Conservation (phyloP, 2,113 vertebrate genomes). For the Murina feae region DNA sequence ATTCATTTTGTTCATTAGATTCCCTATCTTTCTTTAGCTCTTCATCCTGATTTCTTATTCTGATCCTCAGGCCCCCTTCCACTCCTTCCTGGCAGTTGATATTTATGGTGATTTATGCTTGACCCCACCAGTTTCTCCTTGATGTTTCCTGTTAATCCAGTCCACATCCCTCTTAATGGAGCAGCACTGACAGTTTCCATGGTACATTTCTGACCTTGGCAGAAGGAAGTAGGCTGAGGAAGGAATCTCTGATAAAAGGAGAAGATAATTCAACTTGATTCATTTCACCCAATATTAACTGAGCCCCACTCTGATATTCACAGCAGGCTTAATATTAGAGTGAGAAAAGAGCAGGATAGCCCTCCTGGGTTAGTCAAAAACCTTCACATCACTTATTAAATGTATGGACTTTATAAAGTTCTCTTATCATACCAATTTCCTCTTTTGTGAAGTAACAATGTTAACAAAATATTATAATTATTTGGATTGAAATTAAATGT, state of each 20-base stretch:
- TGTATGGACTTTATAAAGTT: not conserved
- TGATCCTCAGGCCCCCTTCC: not conserved
- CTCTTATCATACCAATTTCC: not conserved
- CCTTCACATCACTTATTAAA: not conserved
- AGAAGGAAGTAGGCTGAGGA: not conserved
- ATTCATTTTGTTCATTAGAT: too few relatives aligned
- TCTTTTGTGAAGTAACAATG: not conserved
- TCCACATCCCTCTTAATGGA: not conserved
- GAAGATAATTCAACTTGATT: not conserved
- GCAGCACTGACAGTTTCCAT: not conserved
- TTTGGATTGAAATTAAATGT: not conserved
- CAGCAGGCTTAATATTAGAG: not conserved
- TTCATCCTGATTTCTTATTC: not conserved
- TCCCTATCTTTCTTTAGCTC: too few relatives aligned
- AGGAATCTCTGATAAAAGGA: not conserved
- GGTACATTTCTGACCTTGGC: too few relatives aligned
- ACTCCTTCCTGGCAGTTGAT: not conserved
- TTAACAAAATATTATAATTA: not conserved
- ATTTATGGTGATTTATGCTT: too few relatives aligned
- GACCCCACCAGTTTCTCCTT: not conserved
- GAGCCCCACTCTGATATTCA: not conserved
- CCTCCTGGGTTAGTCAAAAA: not conserved
- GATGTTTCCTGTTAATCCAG: not conserved
- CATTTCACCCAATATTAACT: not conserved
- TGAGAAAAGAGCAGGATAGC: not conserved